Evolutionary conservation across 2,888 invertebrate species (phyloP).

Genomic region (Xylota sylvarum): DNA sequence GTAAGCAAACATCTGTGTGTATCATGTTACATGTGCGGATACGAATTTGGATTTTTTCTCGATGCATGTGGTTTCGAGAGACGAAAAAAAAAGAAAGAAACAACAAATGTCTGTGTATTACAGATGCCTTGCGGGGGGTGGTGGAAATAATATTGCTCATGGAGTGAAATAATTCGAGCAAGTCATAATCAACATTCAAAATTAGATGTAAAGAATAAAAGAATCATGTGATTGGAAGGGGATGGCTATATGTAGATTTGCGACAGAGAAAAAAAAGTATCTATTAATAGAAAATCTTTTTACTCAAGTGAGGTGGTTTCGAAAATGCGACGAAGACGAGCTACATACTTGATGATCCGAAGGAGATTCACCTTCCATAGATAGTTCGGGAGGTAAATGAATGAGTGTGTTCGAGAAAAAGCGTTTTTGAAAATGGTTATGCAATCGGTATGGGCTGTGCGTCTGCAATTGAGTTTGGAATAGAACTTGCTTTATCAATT

Average conservation of each 20-base stretch:
- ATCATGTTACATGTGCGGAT: conserved; percentile 75
- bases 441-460: conserved; percentile 2
- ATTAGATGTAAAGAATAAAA: not conserved
- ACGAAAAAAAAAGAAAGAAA: conserved; percentile 2
- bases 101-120: not conserved
- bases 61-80: conserved; percentile 60
- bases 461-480: not conserved
- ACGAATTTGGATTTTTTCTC: conserved; percentile 54
- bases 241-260: conserved; percentile 3
- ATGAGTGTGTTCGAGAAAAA: not conserved
- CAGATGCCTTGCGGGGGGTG: conserved; percentile 51
- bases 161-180: not conserved
- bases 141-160: conserved; percentile 17
- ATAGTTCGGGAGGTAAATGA: conserved; percentile 10
- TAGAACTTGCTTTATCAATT: not conserved
- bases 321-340: conserved; percentile 16
- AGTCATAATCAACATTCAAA: conserved; percentile 41
- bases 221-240: conserved; percentile 29
- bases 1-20: conserved; percentile 57
- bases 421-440: not conserved
- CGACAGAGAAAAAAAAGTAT: conserved; percentile 9
- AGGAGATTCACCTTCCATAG: conserved; percentile 30
- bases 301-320: conserved; percentile 46
- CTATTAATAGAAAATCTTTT: conserved; percentile 40
- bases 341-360: not conserved